Conservation (phyloP, 2,113 vertebrate species). For the Furnarius figulus region DNA sequence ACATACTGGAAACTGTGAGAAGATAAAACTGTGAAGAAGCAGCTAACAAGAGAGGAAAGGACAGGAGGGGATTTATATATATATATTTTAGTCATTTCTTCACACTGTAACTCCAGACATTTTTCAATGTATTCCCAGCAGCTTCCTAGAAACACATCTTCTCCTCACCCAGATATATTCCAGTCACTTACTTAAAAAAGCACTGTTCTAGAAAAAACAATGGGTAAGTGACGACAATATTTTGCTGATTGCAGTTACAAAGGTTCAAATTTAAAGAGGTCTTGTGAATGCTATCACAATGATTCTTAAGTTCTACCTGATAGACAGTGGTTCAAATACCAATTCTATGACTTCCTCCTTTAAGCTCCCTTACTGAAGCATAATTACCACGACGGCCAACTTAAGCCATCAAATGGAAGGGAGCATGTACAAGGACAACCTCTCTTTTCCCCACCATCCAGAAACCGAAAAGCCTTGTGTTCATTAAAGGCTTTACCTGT, state of each 20-base stretch:
- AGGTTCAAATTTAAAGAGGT: background rate
- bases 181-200: background rate
- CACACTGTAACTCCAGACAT: background rate
- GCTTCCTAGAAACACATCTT: background rate
- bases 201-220: background rate
- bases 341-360: background rate
- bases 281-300: background rate
- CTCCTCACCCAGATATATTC: background rate
- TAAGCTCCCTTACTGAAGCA: background rate
- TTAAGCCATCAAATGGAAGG: background rate
- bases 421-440: accelerated
- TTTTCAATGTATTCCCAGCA: background rate
- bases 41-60: background rate
- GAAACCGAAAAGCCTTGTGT: background rate
- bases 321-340: background rate
- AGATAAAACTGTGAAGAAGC: background rate
- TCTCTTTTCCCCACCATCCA: background rate
- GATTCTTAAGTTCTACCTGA: background rate
- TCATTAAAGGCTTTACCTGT: slow-evolving; percentile 78
- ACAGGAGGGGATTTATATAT: background rate
- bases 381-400: background rate
- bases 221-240: background rate
- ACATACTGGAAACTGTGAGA: background rate
- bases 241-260: background rate
- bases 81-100: background rate